Evolutionary conservation across 2,797 vertebrate genomes (phyloP).

Genomic region (Caiman crocodilus): DNA sequence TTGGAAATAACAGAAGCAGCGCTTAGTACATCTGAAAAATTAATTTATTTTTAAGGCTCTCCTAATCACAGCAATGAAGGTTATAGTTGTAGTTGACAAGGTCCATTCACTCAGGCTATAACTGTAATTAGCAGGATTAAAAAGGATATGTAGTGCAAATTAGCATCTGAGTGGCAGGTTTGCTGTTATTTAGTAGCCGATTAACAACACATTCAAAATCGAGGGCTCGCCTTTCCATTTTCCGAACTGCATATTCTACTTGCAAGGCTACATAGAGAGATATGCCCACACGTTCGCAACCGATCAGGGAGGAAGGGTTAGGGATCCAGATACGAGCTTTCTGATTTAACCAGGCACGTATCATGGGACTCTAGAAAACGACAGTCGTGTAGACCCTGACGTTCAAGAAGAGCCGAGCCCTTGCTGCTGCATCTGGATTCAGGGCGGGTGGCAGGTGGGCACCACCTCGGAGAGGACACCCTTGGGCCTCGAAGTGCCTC

Average conservation of each 20-base stretch:
- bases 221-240: background rate
- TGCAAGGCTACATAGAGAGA: background rate
- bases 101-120: background rate
- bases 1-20: background rate
- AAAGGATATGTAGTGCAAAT: constrained; percentile 3
- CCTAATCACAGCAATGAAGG: background rate
- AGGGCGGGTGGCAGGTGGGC: background rate
- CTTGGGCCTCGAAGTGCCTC: background rate
- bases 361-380: background rate
- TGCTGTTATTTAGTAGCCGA: background rate
- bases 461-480: background rate
- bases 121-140: constrained; percentile 44
- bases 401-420: background rate
- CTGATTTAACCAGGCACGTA: background rate
- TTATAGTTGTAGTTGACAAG: constrained; percentile 13
- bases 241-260: fast-evolving
- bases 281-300: background rate
- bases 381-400: background rate
- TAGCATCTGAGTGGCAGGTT: background rate
- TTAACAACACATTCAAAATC: background rate
- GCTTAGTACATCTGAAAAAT: background rate
- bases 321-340: background rate
- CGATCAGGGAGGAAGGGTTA: background rate
- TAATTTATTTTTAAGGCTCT: constrained; percentile 16
- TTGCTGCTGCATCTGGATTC: background rate